These are phyloP conservation scores for Patella pellucida DNA, from an alignment of 2,888 invertebrate species.

Conservation along the genomic window DNA sequence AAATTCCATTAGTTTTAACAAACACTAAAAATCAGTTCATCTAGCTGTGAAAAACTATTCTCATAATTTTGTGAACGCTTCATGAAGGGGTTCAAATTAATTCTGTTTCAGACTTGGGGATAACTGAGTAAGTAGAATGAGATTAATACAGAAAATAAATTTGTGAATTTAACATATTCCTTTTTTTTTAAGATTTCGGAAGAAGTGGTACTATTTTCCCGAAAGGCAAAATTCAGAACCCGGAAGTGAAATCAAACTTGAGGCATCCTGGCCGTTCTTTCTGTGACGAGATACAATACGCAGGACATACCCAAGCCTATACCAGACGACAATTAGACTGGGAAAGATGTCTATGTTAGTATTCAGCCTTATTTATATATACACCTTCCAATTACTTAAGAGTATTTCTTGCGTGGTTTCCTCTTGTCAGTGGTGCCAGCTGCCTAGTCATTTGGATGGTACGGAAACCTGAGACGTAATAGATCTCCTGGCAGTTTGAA, in stretches of 20 bases:
- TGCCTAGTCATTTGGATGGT: too few species aligned
- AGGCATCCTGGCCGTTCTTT: constrained; percentile 63
- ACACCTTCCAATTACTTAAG: too few species aligned
- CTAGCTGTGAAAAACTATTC: too few species aligned
- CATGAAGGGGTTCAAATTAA: too few species aligned
- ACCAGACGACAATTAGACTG: constrained; percentile 45
- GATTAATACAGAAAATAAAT: background rate
- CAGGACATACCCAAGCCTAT: constrained; percentile 51
- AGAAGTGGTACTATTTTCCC: background rate
- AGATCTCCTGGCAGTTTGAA: too few species aligned
- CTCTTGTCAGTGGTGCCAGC: too few species aligned
- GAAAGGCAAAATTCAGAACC: constrained; percentile 55
- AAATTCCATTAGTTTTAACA: too few species aligned
- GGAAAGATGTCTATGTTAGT: constrained; percentile 54
- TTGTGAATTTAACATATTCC: background rate
- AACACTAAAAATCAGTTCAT: too few species aligned
- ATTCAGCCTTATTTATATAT: background rate
- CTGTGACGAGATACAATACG: constrained; percentile 62
- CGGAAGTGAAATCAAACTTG: constrained; percentile 69
- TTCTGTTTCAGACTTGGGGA: too few species aligned
- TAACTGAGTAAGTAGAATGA: background rate
- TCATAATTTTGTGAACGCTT: too few species aligned
- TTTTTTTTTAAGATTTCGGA: background rate
- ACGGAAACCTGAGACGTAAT: too few species aligned
- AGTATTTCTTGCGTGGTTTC: too few species aligned